Evolutionary conservation across 2,113 vertebrate genomes (phyloP).

Genomic region (Nothoprocta perdicaria): DNA sequence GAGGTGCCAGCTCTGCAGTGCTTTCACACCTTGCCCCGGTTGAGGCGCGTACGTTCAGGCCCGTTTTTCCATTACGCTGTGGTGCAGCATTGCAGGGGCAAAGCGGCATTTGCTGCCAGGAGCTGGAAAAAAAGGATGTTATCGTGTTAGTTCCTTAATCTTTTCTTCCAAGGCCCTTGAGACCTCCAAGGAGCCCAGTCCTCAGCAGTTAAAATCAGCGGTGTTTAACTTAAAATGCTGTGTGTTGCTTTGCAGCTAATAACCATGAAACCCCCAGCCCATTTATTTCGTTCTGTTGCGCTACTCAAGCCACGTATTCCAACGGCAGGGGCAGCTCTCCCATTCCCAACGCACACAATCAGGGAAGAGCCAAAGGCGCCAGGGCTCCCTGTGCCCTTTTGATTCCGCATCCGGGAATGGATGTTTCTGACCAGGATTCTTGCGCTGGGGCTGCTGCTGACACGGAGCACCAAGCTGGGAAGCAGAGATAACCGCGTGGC

Average conservation of each 20-base stretch:
- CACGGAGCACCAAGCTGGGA: slow-evolving; percentile 21
- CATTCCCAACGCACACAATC: background rate
- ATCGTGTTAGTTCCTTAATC: background rate
- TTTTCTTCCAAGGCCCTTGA: background rate
- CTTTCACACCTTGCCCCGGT: background rate
- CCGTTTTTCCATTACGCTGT: background rate
- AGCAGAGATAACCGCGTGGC: slow-evolving; percentile 30
- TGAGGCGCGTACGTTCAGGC: background rate
- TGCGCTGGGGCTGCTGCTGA: slow-evolving; percentile 1
- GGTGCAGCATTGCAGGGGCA: background rate
- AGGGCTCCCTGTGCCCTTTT: background rate
- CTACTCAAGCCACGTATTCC: background rate
- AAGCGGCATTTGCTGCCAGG: background rate
- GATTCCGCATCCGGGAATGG: background rate
- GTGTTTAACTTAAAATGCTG: background rate
- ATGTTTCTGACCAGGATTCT: background rate
- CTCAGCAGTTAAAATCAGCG: background rate
- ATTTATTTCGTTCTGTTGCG: background rate
- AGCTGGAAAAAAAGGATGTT: background rate
- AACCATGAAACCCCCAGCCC: background rate
- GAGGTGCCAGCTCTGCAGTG: background rate
- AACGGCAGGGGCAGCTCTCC: background rate
- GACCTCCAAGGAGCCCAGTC: background rate
- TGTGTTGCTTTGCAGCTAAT: background rate
- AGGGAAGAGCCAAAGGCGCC: background rate